Base-by-base conservation (phyloP, 2,797 vertebrate genomes). In the Spinibarbus caldwelli region DNA sequence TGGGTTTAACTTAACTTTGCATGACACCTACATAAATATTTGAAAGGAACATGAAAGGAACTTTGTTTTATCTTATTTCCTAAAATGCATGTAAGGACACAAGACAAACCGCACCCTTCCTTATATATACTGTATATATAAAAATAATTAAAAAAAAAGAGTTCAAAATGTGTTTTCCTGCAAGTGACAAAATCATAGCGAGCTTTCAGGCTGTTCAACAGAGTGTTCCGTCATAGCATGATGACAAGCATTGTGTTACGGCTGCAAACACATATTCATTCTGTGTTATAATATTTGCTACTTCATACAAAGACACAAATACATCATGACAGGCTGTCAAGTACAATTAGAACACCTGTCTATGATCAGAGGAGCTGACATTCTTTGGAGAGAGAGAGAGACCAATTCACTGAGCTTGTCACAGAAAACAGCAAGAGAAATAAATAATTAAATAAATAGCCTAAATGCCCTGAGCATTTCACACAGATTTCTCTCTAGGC, bases 321-420 rank as follows among this genome's bases (percentile, higher is more conserved):
- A 43, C 70, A 83, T 70, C 77, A 54, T 86, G 91, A 90, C 90
- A 90, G 88, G 81, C 85, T 90, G 90, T 91, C 89, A 86, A 81
- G 83, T 90, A 80, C 87, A 88, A 88, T 90, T 87, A 89, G 64
- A 89, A 76, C 57, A 64, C 79, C 79, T 68, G 81, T 86, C 83
- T 85, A 38, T 86, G 82, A 88, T 85, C 80, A 82, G 62, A 75
- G 64, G 54, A 86, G 84, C 75, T 52, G 49, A 83, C 73, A 83
- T 82, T 78, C 47, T 68, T 64, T 29, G 4, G 45, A 82, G 43
- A 86, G 71, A 34, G 71, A 34, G 29, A 47, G 71, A 34, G 29
- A 54, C 21, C 45, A 31, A 41, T 75, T 82, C 17, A 72, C 43
- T 31, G 34, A 85, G 80, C 75, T 67, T 70, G 62, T 62, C 8